These are phyloP conservation scores for Cheilosia pagana DNA, from an alignment of 2,888 invertebrate genomes.

Conservation along the genomic window DNA sequence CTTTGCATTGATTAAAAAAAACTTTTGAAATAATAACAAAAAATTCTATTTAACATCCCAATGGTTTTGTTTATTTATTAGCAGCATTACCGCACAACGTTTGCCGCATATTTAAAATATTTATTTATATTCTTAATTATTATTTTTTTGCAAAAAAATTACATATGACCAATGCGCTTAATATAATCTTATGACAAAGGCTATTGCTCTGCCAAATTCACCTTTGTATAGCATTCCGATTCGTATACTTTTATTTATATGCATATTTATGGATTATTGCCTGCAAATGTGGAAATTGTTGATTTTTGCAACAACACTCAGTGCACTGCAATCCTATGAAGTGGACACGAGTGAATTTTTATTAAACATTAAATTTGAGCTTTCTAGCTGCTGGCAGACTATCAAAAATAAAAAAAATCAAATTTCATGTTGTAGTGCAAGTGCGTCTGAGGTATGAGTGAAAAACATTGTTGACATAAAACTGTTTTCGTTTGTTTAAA, in stretches of 20 bases:
- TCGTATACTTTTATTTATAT: neutral
- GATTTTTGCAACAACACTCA: slow-evolving; percentile 31
- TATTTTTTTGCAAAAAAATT: slow-evolving; percentile 26
- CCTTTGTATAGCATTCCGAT: neutral
- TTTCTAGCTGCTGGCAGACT: slow-evolving; percentile 10
- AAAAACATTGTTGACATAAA: neutral
- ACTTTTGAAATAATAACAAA: too few relatives aligned
- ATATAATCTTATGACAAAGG: slow-evolving; percentile 28
- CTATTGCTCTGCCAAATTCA: slow-evolving; percentile 34
- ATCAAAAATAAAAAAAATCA: slow-evolving; percentile 12
- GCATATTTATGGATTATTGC: slow-evolving; percentile 11
- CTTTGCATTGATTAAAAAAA: too few relatives aligned
- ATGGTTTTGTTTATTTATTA: neutral
- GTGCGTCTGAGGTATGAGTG: slow-evolving; percentile 8
- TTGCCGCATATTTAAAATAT: slow-evolving; percentile 33
- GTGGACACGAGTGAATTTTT: slow-evolving; percentile 55
- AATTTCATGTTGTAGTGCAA: neutral
- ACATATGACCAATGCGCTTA: slow-evolving; percentile 43
- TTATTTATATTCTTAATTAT: neutral
- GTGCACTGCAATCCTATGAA: slow-evolving; percentile 47
- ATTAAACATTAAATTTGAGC: neutral
- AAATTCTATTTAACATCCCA: neutral
- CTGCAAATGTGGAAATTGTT: slow-evolving; percentile 37
- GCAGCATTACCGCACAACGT: neutral
- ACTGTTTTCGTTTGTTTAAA: too few relatives aligned